phyloP scores from a whole-genome alignment of 2,113 vertebrate genomes.

The Coreoperca whiteheadi region DNA sequence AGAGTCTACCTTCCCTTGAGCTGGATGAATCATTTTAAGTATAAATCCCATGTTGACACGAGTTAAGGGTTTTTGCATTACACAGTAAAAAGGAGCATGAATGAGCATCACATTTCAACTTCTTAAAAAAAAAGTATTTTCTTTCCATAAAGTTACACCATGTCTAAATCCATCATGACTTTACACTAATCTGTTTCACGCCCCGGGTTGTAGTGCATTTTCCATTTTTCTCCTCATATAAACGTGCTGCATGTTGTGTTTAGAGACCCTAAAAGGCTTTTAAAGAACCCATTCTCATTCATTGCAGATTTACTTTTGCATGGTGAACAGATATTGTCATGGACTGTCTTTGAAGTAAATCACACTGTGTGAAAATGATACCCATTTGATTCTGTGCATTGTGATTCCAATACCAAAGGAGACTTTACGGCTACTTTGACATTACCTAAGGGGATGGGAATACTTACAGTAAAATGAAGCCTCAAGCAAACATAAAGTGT shows the following conservation, averaged over 20 bases:
- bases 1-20: neutral
- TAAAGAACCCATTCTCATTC: neutral
- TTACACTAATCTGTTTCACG: neutral
- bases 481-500: no score
- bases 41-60: conserved; percentile 1
- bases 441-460: neutral
- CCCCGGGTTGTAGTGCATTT: neutral
- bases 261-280: neutral
- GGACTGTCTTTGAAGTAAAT: neutral
- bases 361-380: neutral
- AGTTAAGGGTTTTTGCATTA: neutral
- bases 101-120: neutral
- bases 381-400: neutral
- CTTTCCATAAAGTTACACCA: neutral
- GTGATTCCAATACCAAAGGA: neutral
- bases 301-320: neutral
- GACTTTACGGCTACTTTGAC: neutral
- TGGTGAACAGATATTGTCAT: neutral
- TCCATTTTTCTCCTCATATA: neutral
- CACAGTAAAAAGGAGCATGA: no score
- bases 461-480: neutral
- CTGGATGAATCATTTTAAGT: conserved; percentile 13
- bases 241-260: neutral
- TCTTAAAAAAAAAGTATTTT: neutral
- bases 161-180: neutral